Base-by-base conservation (phyloP, 1,140 invertebrate species). In the Trachymyrmex cornetzi region DNA sequence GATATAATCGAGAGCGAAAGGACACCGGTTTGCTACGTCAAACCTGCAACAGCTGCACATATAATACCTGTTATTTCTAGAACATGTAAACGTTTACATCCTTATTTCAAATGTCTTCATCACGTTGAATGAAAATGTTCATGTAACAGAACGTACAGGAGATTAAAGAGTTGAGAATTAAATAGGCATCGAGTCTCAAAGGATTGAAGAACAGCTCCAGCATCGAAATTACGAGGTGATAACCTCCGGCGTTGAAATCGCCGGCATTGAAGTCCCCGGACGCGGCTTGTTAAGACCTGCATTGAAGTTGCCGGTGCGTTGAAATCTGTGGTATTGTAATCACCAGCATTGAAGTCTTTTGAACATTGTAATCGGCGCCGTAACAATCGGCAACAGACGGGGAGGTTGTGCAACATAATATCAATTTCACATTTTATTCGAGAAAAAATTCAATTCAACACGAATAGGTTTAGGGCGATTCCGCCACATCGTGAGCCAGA, bases 231-330 rank as follows among this genome's bases (percentile, higher is more conserved):
- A 38, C 34, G 38, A 44, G 34, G 14, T 12, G 9, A 9, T 71
- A 30, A 72, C 38, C 34, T n/a, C 53, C 34, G 53, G 53, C 67
- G 69, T 74, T 84, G 55, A 84, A 84, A 74, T 84, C 55, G 14
- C 69, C 69, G 80, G 55, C 69, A 74, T 84, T 84, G 38, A 84
- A 84, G 50, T 50, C 55, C 27, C 55, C 38, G 67, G 44, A 22
- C 79, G 34, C 24, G 38, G 14, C 66, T 38, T 16, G 63, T 84
- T 61, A 48, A 48, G n/a, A 74, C 50, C 16, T 48, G n/a, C 55
- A 44, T 75, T 61, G 53, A 74, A 61, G 24, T 72, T 53, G 48
- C 63, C 77, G 55, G 55, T 55, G 53, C 67, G 67, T 74, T 82
- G 67, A 72, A 82, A 74, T 82, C 69, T 44, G 53, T 24, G 55